Conservation (phyloP, 1,140 invertebrate species). For the Heterodera schachtii region DNA sequence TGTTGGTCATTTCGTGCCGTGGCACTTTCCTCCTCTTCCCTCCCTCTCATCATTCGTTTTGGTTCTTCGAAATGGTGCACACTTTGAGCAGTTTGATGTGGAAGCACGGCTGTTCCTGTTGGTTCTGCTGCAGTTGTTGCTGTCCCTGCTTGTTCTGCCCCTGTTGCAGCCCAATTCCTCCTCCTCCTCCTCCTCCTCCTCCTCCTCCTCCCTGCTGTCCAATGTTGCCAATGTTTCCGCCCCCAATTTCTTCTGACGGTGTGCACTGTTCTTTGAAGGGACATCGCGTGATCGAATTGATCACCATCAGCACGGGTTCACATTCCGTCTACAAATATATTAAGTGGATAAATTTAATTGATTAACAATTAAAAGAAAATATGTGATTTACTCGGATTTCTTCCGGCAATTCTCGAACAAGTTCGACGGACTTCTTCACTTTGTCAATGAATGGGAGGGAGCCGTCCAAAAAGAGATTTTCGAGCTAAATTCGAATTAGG, state of each 20-base stretch:
- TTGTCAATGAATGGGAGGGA: not conserved
- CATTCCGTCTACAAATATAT: too few relatives aligned
- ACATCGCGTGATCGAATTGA: not conserved
- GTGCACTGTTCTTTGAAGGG: not conserved
- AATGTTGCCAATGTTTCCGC: not conserved
- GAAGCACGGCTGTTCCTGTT: not conserved
- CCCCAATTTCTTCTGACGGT: too few relatives aligned
- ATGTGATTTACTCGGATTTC: not conserved
- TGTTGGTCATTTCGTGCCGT: too few relatives aligned
- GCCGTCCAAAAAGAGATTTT: not conserved
- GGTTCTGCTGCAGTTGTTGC: not conserved
- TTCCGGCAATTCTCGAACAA: not conserved
- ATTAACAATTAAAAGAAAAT: too few relatives aligned
- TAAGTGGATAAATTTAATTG: too few relatives aligned
- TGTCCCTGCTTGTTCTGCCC: not conserved
- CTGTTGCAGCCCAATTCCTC: not conserved
- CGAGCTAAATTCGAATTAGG: not conserved
- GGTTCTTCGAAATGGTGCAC: not conserved
- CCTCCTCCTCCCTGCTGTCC: too few relatives aligned
- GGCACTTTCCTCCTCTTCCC: too few relatives aligned
- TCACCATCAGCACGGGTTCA: too few relatives aligned
- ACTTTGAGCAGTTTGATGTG: not conserved
- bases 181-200: not conserved
- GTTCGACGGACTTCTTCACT: not conserved
- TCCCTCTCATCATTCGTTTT: not conserved